Conservation (phyloP, 2,113 vertebrate genomes). For the Enhydra lutris region DNA sequence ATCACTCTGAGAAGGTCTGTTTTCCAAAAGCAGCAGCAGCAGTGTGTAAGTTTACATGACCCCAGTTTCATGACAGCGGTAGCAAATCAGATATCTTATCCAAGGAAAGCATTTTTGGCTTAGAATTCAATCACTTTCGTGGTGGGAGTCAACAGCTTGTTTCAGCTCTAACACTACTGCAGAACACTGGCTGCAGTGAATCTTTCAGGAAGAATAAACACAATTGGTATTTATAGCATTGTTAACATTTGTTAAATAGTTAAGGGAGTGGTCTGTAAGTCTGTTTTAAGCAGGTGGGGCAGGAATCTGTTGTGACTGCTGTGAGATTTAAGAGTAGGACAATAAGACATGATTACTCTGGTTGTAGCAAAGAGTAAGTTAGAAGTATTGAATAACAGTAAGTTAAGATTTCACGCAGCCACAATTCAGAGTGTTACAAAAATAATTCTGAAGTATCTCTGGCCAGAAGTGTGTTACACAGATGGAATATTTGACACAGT, state of each 20-base stretch:
- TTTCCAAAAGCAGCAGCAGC: constrained; percentile 76
- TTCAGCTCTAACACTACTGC: constrained; percentile 77
- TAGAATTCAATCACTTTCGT: constrained; percentile 76
- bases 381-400: constrained; percentile 52
- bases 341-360: constrained; percentile 52
- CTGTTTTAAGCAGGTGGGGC: constrained; percentile 77
- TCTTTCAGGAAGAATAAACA: constrained; percentile 85
- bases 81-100: constrained; percentile 86
- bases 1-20: constrained; percentile 72
- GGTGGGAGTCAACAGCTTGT: constrained; percentile 82
- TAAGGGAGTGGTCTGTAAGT: constrained; percentile 68
- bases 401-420: constrained; percentile 53
- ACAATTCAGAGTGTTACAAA: constrained; percentile 50
- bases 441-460: constrained; percentile 66
- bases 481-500: constrained; percentile 73
- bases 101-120: constrained; percentile 84
- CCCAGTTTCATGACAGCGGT: constrained; percentile 81
- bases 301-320: constrained; percentile 67
- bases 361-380: constrained; percentile 62
- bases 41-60: constrained; percentile 85
- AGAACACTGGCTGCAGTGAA: constrained; percentile 81
- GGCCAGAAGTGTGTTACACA: constrained; percentile 75
- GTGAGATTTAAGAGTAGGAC: constrained; percentile 66
- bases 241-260: constrained; percentile 85
- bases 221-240: constrained; percentile 83